Evolutionary conservation across 1,140 invertebrate species (phyloP), one percentile per base, ranked within the genome.

Genomic region (Planococcus citri): DNA sequence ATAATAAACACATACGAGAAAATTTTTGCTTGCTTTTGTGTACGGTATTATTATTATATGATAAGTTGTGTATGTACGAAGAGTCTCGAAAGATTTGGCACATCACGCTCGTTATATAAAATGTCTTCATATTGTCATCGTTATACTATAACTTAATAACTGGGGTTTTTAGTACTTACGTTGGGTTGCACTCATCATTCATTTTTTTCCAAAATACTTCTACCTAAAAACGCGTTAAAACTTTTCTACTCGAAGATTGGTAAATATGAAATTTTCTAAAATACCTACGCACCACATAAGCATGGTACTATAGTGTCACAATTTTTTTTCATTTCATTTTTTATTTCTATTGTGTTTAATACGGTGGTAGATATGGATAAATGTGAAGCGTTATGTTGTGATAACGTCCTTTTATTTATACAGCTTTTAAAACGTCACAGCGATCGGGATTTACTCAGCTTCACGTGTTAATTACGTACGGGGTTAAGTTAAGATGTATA

Each of bases 281-380:
- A 9, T 17, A 51, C 41, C 4, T n/a, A n/a, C n/a, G n/a, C n/a
- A 37, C 6, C 41, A 51, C 41, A 51, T 9, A 51, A 51, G 41
- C 41, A 51, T 51, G 41, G 41, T 51, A 51, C 41, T n/a, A n/a
- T n/a, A n/a, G 41, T 51, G 41, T 51, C 41, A 51, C 41, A n/a
- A 14, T 33, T n/a, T n/a, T n/a, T n/a, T n/a, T n/a, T n/a, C n/a
- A n/a, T n/a, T n/a, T n/a, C n/a, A n/a, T n/a, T n/a, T n/a, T n/a
- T n/a, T n/a, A n/a, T n/a, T n/a, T n/a, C n/a, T n/a, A n/a, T n/a
- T n/a, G n/a, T n/a, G n/a, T n/a, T 17, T 51, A 51, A 51, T 20
- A 51, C 41, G 41, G 41, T 51, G 41, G 41, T 51, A 51, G 41
- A 51, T 51, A 20, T n/a, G n/a, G n/a, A n/a, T n/a, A n/a, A n/a